These are phyloP conservation scores for Florisuga fusca DNA, from an alignment of 2,797 vertebrate species.

Conservation along the genomic window DNA sequence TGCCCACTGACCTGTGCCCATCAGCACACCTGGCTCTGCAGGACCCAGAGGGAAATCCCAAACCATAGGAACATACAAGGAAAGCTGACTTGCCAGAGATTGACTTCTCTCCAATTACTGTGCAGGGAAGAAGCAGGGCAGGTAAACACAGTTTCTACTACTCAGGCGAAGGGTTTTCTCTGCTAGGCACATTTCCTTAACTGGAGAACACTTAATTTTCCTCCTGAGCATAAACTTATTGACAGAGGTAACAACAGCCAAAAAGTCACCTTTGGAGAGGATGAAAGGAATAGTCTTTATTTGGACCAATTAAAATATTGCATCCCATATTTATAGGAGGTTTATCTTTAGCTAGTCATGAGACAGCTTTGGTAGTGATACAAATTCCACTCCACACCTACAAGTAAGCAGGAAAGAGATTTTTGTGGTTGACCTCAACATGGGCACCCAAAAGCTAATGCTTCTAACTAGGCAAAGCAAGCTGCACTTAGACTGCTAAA, in stretches of 20 bases:
- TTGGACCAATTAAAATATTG: background rate
- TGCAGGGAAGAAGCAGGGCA: background rate
- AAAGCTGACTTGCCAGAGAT: background rate
- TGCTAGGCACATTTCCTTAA: background rate
- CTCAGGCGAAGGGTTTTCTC: background rate
- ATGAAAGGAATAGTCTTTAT: accelerated
- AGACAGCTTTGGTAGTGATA: background rate
- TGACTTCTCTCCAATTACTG: background rate
- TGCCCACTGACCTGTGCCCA: background rate
- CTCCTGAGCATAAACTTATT: background rate
- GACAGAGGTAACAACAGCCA: background rate
- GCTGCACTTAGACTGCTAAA: background rate
- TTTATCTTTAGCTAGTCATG: background rate
- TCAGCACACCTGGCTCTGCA: background rate
- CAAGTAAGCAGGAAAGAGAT: background rate
- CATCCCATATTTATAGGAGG: accelerated
- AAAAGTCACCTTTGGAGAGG: background rate
- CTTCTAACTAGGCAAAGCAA: background rate
- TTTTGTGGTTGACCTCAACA: conserved; percentile 23
- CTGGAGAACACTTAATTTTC: background rate
- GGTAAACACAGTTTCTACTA: background rate
- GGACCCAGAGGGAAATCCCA: background rate
- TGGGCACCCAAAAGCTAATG: background rate
- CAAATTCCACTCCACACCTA: background rate
- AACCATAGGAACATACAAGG: background rate